Conservation (phyloP, 1,140 invertebrate species). For the Odontomachus brunneus region DNA sequence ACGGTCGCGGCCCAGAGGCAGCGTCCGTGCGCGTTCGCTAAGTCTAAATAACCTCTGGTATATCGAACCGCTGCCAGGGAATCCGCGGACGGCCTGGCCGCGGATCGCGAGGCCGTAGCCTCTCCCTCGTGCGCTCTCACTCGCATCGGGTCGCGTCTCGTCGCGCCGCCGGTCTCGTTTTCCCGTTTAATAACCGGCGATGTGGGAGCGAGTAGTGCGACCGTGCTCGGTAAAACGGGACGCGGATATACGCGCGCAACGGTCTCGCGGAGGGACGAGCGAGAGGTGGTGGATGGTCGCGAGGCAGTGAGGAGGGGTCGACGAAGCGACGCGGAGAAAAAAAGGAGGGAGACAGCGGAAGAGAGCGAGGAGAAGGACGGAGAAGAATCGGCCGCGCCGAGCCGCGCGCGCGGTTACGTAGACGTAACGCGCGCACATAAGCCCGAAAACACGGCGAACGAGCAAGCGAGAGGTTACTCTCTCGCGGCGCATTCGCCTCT, state of each 20-base stretch:
- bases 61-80: slow-evolving; percentile 72
- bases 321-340: slow-evolving; percentile 26
- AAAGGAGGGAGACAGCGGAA: not conserved
- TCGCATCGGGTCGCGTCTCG: not conserved
- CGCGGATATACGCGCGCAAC: not conserved
- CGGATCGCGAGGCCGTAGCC: slow-evolving; percentile 71
- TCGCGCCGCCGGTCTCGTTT: slow-evolving; percentile 24
- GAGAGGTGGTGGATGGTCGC: no score
- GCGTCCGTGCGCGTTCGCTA: slow-evolving; percentile 58
- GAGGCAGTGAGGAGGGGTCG: not conserved
- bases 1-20: no score
- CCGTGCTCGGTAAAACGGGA: slow-evolving; percentile 16
- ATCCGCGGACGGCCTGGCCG: slow-evolving; percentile 67
- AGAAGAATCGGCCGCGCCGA: not conserved
- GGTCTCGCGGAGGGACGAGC: no score
- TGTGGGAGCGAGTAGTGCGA: slow-evolving; percentile 30
- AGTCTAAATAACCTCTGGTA: slow-evolving; percentile 68
- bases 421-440: slow-evolving; percentile 60
- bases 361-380: not conserved
- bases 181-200: slow-evolving; percentile 35
- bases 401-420: slow-evolving; percentile 72
- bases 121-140: slow-evolving; percentile 7
- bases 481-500: not conserved
- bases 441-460: slow-evolving; percentile 20
- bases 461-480: not conserved